Conservation (phyloP, 2,888 invertebrate genomes). For the Drosophila hamatofila region DNA sequence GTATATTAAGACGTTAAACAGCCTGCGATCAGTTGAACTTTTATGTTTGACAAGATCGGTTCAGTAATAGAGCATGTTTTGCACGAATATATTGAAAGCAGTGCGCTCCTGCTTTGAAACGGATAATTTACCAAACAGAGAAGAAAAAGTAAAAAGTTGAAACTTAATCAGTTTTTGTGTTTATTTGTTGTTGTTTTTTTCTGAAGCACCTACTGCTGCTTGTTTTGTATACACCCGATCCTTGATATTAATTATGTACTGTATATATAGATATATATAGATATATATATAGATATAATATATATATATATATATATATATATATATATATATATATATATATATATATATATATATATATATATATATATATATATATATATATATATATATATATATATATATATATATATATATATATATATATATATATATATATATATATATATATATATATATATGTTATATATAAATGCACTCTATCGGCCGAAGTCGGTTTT, state of each 20-base stretch:
- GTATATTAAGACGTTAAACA: too few species aligned
- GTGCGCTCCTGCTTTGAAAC: not conserved
- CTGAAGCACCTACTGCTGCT: not conserved
- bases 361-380: slow-evolving; percentile 9
- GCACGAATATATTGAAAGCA: not conserved
- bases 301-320: slow-evolving; percentile 9
- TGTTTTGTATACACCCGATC: not conserved
- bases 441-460: slow-evolving; percentile 10
- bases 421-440: not conserved
- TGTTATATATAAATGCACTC: not conserved
- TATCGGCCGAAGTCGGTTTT: too few species aligned
- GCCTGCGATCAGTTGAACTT: not conserved
- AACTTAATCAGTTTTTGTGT: not conserved
- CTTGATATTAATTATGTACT: not conserved
- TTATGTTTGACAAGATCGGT: not conserved
- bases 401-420: slow-evolving; percentile 3
- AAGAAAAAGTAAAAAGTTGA: not conserved
- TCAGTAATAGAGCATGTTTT: not conserved
- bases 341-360: not conserved
- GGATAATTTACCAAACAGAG: accelerated
- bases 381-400: not conserved
- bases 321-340: slow-evolving; percentile 12
- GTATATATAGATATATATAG: slow-evolving; percentile 8
- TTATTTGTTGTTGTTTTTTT: not conserved
- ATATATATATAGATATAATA: not conserved